These are phyloP conservation scores for Mayetiola destructor DNA, from an alignment of 2,888 invertebrate species.

Conservation along the genomic window DNA sequence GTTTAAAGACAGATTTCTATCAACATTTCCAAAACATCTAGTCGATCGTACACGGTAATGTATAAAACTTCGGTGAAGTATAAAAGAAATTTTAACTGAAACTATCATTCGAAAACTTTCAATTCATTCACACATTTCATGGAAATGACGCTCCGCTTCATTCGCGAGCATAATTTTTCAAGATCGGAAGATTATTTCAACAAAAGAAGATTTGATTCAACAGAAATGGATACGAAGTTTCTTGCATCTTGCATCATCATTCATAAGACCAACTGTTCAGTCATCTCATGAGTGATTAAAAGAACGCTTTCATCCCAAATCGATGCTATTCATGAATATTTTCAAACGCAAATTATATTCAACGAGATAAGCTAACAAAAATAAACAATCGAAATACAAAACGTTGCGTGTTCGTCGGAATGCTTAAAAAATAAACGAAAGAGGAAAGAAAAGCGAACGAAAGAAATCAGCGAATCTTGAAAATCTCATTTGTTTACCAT, in stretches of 20 bases:
- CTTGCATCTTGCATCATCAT: neutral
- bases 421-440: no score
- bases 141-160: no score
- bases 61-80: no score
- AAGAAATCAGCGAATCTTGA: neutral
- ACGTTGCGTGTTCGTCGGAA: neutral
- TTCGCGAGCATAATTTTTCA: no score
- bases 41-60: no score
- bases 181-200: no score
- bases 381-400: neutral
- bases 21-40: no score
- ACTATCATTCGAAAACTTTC: no score
- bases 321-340: neutral
- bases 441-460: no score
- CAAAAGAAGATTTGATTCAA: constrained; percentile 1
- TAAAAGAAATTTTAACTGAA: no score
- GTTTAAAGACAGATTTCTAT: no score
- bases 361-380: neutral
- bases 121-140: no score
- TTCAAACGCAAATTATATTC: neutral
- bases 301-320: neutral
- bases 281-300: neutral
- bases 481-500: neutral
- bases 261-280: neutral
- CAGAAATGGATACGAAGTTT: neutral